These are phyloP conservation scores for Melanotaenia nigrans DNA, from an alignment of 2,797 vertebrate genomes.

Conservation along the genomic window DNA sequence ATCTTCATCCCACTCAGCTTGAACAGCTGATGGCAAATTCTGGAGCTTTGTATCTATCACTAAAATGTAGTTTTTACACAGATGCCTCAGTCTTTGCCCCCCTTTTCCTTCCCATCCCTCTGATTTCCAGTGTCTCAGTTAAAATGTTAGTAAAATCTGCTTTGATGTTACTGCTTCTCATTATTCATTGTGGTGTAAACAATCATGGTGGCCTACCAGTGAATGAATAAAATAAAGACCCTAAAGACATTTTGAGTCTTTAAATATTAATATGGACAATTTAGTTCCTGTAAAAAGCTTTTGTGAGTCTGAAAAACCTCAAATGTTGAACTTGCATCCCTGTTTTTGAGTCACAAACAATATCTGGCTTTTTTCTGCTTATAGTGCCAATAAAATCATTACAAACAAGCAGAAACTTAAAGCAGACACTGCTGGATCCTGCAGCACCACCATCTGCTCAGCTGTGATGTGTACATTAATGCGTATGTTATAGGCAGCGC, in stretches of 20 bases:
- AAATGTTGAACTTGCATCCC: background rate
- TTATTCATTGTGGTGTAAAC: too few species aligned
- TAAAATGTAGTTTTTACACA: too few species aligned
- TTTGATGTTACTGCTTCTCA: too few species aligned
- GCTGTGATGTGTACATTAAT: background rate
- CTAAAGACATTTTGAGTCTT: too few species aligned
- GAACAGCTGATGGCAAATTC: background rate
- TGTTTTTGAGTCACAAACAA: background rate
- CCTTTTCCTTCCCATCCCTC: background rate
- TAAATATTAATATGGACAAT: too few species aligned
- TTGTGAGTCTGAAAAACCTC: too few species aligned
- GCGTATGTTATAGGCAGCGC: background rate
- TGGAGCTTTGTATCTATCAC: too few species aligned
- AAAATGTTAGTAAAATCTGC: too few species aligned
- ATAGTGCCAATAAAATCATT: background rate
- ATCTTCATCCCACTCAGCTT: background rate
- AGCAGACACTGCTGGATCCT: background rate
- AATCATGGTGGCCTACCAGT: too few species aligned
- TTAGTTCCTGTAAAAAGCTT: too few species aligned
- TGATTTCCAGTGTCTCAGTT: background rate
- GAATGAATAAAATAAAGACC: too few species aligned
- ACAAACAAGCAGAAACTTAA: background rate
- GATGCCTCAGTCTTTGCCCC: background rate
- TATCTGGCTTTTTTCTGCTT: too few species aligned
- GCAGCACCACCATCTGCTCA: background rate